Conservation (phyloP, 2,888 invertebrate genomes). For the Sinopyrophorus schimmeli region DNA sequence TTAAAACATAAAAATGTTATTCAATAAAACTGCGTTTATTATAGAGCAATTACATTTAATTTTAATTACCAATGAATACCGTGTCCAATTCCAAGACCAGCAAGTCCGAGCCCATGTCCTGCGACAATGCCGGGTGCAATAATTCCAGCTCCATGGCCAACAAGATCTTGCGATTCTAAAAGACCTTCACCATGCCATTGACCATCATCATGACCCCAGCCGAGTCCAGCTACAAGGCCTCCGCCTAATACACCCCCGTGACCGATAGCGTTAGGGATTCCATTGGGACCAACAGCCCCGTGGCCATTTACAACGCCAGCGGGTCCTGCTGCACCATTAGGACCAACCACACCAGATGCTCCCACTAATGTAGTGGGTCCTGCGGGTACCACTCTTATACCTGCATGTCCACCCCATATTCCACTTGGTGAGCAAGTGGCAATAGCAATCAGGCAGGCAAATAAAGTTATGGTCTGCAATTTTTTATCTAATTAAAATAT, state of each 20-base stretch:
- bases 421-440: slow-evolving; percentile 15
- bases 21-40: too few species aligned
- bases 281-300: slow-evolving; percentile 25
- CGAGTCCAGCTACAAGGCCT: not conserved
- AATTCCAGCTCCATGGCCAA: slow-evolving; percentile 7
- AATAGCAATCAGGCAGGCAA: slow-evolving; percentile 17
- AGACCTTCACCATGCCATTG: slow-evolving; percentile 26
- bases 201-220: slow-evolving; percentile 18
- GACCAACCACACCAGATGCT: slow-evolving; percentile 22
- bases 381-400: slow-evolving; percentile 5
- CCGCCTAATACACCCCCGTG: slow-evolving; percentile 10
- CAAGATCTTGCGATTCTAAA: slow-evolving; percentile 16
- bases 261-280: slow-evolving; percentile 15
- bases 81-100: slow-evolving; percentile 7
- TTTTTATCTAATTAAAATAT: not conserved
- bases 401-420: slow-evolving; percentile 11
- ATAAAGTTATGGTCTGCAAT: slow-evolving; percentile 12
- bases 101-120: slow-evolving; percentile 9
- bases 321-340: slow-evolving; percentile 22
- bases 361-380: slow-evolving; percentile 14
- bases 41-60: too few species aligned
- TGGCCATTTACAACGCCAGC: slow-evolving; percentile 25
- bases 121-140: too few species aligned
- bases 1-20: too few species aligned
- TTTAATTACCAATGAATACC: not conserved